These are phyloP conservation scores for Andricus curvator DNA, from an alignment of 2,888 invertebrate species.

Conservation along the genomic window DNA sequence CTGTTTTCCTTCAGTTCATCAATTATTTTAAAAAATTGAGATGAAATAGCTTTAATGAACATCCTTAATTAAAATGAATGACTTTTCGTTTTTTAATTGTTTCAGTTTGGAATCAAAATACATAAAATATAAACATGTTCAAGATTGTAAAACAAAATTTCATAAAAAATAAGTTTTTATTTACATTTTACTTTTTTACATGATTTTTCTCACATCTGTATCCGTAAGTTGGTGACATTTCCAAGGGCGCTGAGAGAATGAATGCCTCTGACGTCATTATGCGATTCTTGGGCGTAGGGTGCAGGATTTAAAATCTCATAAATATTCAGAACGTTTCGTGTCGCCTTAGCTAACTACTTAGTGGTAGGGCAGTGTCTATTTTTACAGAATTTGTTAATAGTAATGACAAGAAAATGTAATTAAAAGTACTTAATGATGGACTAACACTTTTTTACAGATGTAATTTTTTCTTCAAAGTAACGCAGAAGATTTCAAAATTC, in stretches of 20 bases:
- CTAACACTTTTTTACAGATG: too few relatives aligned
- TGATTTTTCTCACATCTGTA: neutral
- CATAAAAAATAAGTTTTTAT: neutral
- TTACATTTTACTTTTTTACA: neutral
- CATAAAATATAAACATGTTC: neutral
- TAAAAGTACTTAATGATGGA: too few relatives aligned
- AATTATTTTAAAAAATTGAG: too few relatives aligned
- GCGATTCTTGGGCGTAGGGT: neutral
- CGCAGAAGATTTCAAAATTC: too few relatives aligned
- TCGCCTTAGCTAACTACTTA: neutral
- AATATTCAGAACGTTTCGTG: slow-evolving; percentile 4
- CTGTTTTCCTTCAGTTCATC: too few relatives aligned
- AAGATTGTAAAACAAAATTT: neutral
- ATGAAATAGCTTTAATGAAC: too few relatives aligned
- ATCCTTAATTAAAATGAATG: neutral
- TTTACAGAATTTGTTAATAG: too few relatives aligned
- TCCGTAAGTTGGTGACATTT: neutral
- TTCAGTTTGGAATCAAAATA: neutral
- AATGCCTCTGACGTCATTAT: neutral
- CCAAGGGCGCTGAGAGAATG: neutral
- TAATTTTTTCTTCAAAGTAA: too few relatives aligned
- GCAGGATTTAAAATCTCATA: neutral
- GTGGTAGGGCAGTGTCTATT: too few relatives aligned
- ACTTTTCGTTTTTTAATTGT: neutral
- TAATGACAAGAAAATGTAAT: too few relatives aligned